Conservation (phyloP, 2,797 vertebrate species). For the Eupleurogrammus muticus region DNA sequence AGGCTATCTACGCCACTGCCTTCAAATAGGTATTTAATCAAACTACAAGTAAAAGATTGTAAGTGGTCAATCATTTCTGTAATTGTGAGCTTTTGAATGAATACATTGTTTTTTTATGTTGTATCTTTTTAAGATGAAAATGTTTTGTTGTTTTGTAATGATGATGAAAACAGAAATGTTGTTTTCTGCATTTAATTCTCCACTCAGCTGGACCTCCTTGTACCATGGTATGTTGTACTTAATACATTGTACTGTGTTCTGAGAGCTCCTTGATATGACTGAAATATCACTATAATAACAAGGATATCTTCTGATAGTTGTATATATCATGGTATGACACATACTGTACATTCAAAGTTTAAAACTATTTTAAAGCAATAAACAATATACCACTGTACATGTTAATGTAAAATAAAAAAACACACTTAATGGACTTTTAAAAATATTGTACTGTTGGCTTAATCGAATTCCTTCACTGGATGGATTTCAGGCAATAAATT, state of each 20-base stretch:
- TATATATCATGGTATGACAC: background rate
- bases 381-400: background rate
- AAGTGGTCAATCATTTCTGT: background rate
- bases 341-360: background rate
- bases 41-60: conserved; percentile 4
- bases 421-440: no score
- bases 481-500: no score
- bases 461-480: no score
- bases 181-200: no score
- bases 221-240: background rate
- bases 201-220: background rate
- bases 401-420: background rate
- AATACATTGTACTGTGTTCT: background rate
- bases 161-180: background rate
- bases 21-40: conserved; percentile 55
- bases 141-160: background rate
- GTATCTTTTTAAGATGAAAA: conserved; percentile 3
- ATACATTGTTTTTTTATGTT: background rate
- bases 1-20: conserved; percentile 80
- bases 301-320: no score
- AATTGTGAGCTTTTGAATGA: background rate
- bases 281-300: no score
- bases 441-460: background rate
- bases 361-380: no score
- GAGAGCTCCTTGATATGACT: background rate